Evolutionary conservation across 1,140 invertebrate genomes (phyloP).

Genomic region (Andricus grossulariae): DNA sequence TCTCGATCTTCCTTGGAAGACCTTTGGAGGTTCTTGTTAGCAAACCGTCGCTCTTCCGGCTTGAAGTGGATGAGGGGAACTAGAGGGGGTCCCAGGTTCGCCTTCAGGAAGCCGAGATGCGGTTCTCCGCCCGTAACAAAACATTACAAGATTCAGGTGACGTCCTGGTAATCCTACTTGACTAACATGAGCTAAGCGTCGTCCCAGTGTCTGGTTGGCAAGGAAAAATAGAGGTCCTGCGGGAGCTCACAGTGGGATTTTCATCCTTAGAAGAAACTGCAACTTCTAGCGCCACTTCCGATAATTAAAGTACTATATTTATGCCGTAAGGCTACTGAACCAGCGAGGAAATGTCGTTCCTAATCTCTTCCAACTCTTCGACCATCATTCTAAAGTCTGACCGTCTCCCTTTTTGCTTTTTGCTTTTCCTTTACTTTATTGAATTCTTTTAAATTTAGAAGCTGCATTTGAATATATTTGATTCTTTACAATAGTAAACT

Average conservation of each 20-base stretch:
- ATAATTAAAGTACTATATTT: slow-evolving; percentile 64
- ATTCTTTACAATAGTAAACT: too few relatives aligned
- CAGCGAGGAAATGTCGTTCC: background rate
- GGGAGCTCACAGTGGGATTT: slow-evolving; percentile 40
- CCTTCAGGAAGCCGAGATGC: slow-evolving; percentile 58
- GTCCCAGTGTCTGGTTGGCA: slow-evolving; percentile 54
- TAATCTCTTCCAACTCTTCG: background rate
- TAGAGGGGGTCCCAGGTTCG: slow-evolving; percentile 41
- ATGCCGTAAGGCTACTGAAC: slow-evolving; percentile 16
- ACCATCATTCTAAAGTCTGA: background rate
- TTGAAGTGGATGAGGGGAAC: slow-evolving; percentile 4
- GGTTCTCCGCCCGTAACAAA: slow-evolving; percentile 68
- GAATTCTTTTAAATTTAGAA: too few relatives aligned
- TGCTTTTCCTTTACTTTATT: too few relatives aligned
- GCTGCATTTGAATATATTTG: too few relatives aligned
- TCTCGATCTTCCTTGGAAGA: slow-evolving; percentile 69
- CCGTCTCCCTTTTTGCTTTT: too few relatives aligned
- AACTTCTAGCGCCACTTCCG: slow-evolving; percentile 48
- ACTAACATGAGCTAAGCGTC: slow-evolving; percentile 69
- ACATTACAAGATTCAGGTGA: slow-evolving; percentile 71
- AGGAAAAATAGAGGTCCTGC: slow-evolving; percentile 60
- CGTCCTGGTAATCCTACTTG: slow-evolving; percentile 68
- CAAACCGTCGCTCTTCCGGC: slow-evolving; percentile 62
- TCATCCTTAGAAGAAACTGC: slow-evolving; percentile 47
- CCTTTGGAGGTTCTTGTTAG: slow-evolving; percentile 73